Base-by-base conservation (phyloP, 2,113 vertebrate genomes). In the Phalacrocorax pelagicus region DNA sequence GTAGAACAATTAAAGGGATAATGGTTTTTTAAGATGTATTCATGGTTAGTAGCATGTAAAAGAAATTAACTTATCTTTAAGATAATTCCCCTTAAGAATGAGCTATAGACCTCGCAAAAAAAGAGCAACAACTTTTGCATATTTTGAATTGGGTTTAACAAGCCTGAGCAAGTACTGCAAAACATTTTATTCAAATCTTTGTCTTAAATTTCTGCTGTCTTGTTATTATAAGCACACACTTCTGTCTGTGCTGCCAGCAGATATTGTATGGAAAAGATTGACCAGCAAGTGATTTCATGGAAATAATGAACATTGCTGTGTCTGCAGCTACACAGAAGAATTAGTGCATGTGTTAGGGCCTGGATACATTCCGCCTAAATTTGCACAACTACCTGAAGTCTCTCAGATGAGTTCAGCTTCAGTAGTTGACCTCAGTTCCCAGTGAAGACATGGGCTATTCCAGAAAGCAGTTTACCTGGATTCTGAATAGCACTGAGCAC, bases 221-320 rank as follows among this genome's bases (percentile, higher is more conserved):
- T 81, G 12, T 78, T 88, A 65, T 55, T 47, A 47, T 15, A 94
- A 92, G 47, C 18, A 38, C 32, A 74, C 29, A 51, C 9, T 83
- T 78, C 18, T n/a, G 6, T 34, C 42, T 74, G 13, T 79, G 42
- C 47, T 74, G 55, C 44, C 40, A 5, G 38, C 52, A 85, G 87
- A 80, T 80, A 73, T 6, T 51, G 21, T 46, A 51, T 61, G 59
- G 24, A 72, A 82, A 75, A 90, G 79, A 42, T 10, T 58, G 79
- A 77, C 62, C 58, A 74, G n/a, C 24, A 51, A 89, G 58, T 67
- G 26, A 23, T 88, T 91, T 83, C 59, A 42, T 71, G 72, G 78
- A 96, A 96, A 90, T 88, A 77, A 85, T 52, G 62, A 88, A 55
- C 66, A 70, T 86, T 94, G 40, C 55, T 89, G 57, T 71, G 81